These are phyloP conservation scores for Taenaris catops DNA, from an alignment of 2,888 invertebrate species.

Conservation along the genomic window DNA sequence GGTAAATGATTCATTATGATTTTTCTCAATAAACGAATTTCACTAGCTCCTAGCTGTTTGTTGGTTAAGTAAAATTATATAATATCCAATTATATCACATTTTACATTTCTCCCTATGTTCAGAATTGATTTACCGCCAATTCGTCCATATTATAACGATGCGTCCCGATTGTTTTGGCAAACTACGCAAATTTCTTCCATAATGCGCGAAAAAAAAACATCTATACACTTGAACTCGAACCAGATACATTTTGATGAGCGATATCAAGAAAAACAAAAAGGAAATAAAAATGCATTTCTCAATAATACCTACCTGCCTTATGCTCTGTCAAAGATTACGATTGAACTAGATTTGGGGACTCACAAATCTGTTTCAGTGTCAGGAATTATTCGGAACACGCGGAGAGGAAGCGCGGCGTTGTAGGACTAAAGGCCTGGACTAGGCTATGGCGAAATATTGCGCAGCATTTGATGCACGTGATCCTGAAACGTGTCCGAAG, in stretches of 20 bases:
- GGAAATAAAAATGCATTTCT: slow-evolving; percentile 3
- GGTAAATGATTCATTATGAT: slow-evolving; percentile 16
- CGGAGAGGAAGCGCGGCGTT: slow-evolving; percentile 5
- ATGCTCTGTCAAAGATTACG: slow-evolving; percentile 3
- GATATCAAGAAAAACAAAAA: slow-evolving; percentile 24
- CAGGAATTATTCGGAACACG: too few relatives aligned
- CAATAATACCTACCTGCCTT: too few relatives aligned
- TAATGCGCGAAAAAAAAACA: slow-evolving; percentile 40
- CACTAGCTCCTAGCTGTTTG: too few relatives aligned
- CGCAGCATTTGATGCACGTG: slow-evolving; percentile 69
- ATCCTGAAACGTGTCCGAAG: slow-evolving; percentile 78
- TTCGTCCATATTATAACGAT: slow-evolving; percentile 29
- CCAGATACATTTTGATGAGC: slow-evolving; percentile 58
- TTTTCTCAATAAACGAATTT: neutral
- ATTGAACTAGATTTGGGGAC: slow-evolving; percentile 9
- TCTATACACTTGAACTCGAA: slow-evolving; percentile 49
- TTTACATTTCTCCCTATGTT: too few relatives aligned
- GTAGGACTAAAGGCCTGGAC: slow-evolving; percentile 40
- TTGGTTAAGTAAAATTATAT: too few relatives aligned
- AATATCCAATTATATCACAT: too few relatives aligned
- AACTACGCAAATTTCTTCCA: slow-evolving; percentile 31
- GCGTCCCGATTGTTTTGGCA: slow-evolving; percentile 40
- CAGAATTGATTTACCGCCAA: slow-evolving; percentile 11
- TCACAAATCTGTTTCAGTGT: slow-evolving; percentile 3
- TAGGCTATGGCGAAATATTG: slow-evolving; percentile 65